Evolutionary conservation across 1,140 invertebrate species (phyloP).

Genomic region (Xylocopa sonorina): DNA sequence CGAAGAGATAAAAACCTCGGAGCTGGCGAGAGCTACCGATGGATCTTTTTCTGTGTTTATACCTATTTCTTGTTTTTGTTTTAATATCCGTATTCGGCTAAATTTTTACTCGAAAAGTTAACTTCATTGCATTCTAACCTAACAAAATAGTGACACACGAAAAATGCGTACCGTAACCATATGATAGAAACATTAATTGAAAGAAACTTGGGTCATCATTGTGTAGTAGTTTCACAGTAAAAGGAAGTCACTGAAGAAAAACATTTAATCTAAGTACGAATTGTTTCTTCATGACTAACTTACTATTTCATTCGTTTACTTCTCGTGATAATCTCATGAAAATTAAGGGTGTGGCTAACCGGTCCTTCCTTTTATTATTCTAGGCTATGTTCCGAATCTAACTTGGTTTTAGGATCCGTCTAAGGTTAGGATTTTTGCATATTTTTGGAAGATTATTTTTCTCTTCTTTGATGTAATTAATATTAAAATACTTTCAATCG

Average conservation of each 20-base stretch:
- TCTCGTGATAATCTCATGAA: slow-evolving; percentile 23
- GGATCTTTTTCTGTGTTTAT: slow-evolving; percentile 66
- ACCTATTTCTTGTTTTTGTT: slow-evolving; percentile 49
- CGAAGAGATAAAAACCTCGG: slow-evolving; percentile 55
- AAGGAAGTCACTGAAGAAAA: slow-evolving; percentile 51
- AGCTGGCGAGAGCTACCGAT: slow-evolving; percentile 57
- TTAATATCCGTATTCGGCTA: slow-evolving; percentile 31
- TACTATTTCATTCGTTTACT: slow-evolving; percentile 14
- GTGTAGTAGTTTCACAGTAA: slow-evolving; percentile 44
- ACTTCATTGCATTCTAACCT: slow-evolving; percentile 39
- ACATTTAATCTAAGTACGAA: slow-evolving; percentile 63
- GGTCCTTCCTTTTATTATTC: slow-evolving; percentile 44
- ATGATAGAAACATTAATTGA: slow-evolving; percentile 60
- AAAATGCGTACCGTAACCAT: slow-evolving; percentile 58
- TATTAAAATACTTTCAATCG: not conserved
- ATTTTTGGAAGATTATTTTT: slow-evolving; percentile 16
- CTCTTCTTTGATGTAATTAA: not conserved
- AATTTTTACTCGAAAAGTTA: slow-evolving; percentile 35
- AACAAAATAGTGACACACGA: slow-evolving; percentile 33
- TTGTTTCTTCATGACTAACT: not conserved
- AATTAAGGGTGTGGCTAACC: slow-evolving; percentile 63
- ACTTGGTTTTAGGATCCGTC: not conserved
- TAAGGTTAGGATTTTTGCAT: slow-evolving; percentile 52
- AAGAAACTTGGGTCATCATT: slow-evolving; percentile 37
- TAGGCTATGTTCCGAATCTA: slow-evolving; percentile 49